phyloP scores from a whole-genome alignment of 2,797 vertebrate genomes.

The Lycodopsis pacificus region DNA sequence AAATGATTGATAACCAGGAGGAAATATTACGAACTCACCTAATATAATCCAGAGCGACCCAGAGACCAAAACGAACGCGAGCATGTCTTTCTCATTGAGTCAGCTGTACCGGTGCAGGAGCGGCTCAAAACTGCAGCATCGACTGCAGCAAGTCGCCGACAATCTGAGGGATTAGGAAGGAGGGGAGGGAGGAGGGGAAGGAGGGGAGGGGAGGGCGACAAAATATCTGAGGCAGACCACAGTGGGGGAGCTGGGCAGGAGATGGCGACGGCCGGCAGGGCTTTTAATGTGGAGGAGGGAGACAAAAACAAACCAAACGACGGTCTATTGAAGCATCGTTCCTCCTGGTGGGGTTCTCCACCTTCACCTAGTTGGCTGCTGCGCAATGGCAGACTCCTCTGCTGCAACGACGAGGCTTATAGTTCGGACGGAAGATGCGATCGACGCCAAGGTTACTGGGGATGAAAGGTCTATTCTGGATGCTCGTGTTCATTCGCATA shows the following conservation, averaged over 20 bases:
- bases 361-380: slow-evolving; percentile 66
- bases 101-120: slow-evolving; percentile 74
- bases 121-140: slow-evolving; percentile 79
- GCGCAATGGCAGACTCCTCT: slow-evolving; percentile 58
- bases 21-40: slow-evolving; percentile 77
- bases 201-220: slow-evolving; percentile 21
- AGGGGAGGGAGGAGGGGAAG: slow-evolving; percentile 12
- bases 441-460: slow-evolving; percentile 55
- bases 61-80: slow-evolving; percentile 86
- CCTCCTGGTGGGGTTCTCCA: slow-evolving; percentile 31
- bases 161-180: slow-evolving; percentile 79
- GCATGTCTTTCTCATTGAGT: slow-evolving; percentile 86
- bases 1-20: background rate
- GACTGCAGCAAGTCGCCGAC: slow-evolving; percentile 82
- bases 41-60: slow-evolving; percentile 88
- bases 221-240: slow-evolving; percentile 61
- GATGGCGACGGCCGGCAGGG: slow-evolving; percentile 50
- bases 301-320: slow-evolving; percentile 18
- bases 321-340: slow-evolving; percentile 50
- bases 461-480: background rate
- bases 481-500: background rate
- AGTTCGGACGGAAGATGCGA: slow-evolving; percentile 36
- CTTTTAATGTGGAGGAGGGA: slow-evolving; percentile 23
- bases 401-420: slow-evolving; percentile 9
- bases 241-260: slow-evolving; percentile 41